Evolutionary conservation across 2,888 invertebrate species (phyloP).

Genomic region (Amphipyra berbera): DNA sequence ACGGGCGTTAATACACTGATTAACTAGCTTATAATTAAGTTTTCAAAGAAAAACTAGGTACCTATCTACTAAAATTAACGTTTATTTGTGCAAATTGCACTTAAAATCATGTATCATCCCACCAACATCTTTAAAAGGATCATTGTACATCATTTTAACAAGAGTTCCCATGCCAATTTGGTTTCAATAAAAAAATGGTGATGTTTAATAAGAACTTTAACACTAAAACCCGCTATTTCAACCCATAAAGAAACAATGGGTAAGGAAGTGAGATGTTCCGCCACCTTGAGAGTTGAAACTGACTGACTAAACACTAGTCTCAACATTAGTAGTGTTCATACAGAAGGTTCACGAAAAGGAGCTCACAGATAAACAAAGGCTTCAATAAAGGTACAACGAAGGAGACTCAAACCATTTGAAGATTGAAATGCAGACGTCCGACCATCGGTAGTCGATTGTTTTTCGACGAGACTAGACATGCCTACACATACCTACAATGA

Average conservation of each 20-base stretch:
- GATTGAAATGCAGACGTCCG: too few relatives aligned
- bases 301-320: constrained; percentile 5
- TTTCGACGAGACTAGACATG: too few relatives aligned
- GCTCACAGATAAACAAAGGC: not conserved
- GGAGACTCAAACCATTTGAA: too few relatives aligned
- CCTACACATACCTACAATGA: too few relatives aligned
- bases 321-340: too few relatives aligned
- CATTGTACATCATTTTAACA: constrained; percentile 34
- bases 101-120: constrained; percentile 10
- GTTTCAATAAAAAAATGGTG: constrained; percentile 41
- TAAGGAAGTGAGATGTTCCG: constrained; percentile 59
- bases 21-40: constrained; percentile 30
- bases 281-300: constrained; percentile 56
- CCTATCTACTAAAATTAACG: not conserved
- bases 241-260: constrained; percentile 58
- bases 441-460: too few relatives aligned
- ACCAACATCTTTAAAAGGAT: constrained; percentile 23
- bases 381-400: too few relatives aligned
- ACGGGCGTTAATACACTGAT: constrained; percentile 21
- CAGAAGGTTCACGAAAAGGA: constrained; percentile 20
- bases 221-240: constrained; percentile 56
- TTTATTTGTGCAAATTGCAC: constrained; percentile 16
- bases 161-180: constrained; percentile 50
- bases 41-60: constrained; percentile 11
- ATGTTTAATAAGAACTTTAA: constrained; percentile 52